Evolutionary conservation across 2,797 vertebrate genomes (phyloP), one percentile per base, ranked within the genome.

Genomic region (Catostomus latipinnis): DNA sequence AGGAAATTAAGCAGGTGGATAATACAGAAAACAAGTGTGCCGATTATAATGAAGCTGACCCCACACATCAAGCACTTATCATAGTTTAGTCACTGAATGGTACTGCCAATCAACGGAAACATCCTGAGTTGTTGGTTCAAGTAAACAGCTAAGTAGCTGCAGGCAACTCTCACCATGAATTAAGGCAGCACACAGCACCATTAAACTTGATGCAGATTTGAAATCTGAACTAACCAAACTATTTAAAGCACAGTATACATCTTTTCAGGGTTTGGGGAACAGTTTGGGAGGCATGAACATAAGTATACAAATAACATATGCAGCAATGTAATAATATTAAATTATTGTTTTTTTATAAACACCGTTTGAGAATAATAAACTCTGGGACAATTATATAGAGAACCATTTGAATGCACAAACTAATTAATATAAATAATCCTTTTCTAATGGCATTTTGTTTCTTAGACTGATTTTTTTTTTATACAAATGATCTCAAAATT

Each of bases 31-130:
- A 85, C 67, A 73, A 10, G 46, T 34, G 67, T 74, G 81, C 78
- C 82, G 78, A 86, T 81, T 85, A 81, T 86, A 89, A 91, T 75
- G 88, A 83, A 46, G 65, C 78, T 88, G 88, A 90, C 87, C 86
- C 63, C 82, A 86, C 84, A 85, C 82, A 74, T 60, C 45, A 62
- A 49, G 16, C 70, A 14, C 69, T 83, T 83, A 76, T 77, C 56
- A 50, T 49, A 48, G 45, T 81, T 79, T 60, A 74, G 80, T 56
- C 48, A 78, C 81, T 69, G 61, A 82, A 77, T 34, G 16, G 16
- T 22, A 14, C 81, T 84, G 83, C 72, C 81, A 86, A 73, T 83
- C 83, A 83, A 66, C 71, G 49, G 22, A 75, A 67, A 79, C 73
- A 43, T 52, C 50, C 53, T 43, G 45, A 71, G 69, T 14, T 9